Conservation (phyloP, 1,140 invertebrate genomes). For the Drosophila orena region DNA sequence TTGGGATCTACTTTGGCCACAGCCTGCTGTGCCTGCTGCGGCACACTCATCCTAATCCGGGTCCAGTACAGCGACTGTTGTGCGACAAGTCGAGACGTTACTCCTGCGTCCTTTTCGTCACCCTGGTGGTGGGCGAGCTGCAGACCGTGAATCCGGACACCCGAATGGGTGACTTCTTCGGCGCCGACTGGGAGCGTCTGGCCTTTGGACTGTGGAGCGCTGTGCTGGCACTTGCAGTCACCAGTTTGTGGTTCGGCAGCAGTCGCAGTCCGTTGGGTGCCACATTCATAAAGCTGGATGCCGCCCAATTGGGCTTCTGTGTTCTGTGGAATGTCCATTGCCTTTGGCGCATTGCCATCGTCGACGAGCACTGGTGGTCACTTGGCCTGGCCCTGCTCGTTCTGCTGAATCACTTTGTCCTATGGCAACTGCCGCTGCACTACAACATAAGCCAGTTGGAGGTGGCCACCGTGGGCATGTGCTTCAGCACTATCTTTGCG, state of each 20-base stretch:
- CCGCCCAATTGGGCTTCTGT: constrained; percentile 39
- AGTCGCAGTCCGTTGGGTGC: constrained; percentile 11
- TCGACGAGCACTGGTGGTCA: constrained; percentile 62
- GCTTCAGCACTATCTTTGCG: constrained; percentile 66
- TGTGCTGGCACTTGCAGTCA: constrained; percentile 26
- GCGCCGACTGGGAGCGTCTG: constrained; percentile 45
- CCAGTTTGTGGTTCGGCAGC: constrained; percentile 32
- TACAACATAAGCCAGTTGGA: constrained; percentile 61
- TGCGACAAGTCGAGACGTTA: constrained; percentile 60
- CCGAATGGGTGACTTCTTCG: constrained; percentile 13
- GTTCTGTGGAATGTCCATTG: constrained; percentile 66
- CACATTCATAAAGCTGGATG: constrained; percentile 22
- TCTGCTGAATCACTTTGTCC: constrained; percentile 67
- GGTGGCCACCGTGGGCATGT: constrained; percentile 70
- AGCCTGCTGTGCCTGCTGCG: constrained; percentile 63
- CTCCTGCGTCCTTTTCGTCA: constrained; percentile 61
- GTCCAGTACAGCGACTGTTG: constrained; percentile 48
- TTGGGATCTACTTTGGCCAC: constrained; percentile 62
- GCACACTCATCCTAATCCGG: constrained; percentile 75
- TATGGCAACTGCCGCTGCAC: constrained; percentile 62
- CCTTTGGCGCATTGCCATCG: constrained; percentile 52
- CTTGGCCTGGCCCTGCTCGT: constrained; percentile 55
- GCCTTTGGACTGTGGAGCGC: constrained; percentile 42
- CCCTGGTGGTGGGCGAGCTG: constrained; percentile 58
- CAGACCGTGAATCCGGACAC: constrained; percentile 35